phyloP scores from a whole-genome alignment of 2,797 vertebrate species.

The Manis pentadactyla region DNA sequence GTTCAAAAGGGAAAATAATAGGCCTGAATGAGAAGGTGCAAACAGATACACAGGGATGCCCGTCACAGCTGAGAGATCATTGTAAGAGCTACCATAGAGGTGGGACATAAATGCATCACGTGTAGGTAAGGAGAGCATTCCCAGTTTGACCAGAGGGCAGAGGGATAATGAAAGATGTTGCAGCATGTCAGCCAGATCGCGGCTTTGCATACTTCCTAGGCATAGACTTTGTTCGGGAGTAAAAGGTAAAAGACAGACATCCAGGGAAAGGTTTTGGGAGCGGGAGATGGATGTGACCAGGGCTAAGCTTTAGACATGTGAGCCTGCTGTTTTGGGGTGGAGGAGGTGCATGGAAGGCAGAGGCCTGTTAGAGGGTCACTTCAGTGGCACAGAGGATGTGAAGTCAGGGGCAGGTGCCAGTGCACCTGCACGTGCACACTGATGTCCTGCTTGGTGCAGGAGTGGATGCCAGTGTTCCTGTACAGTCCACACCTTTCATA shows the following conservation, averaged over 20 bases:
- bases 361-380: too few species aligned
- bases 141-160: not conserved
- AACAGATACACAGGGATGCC: too few species aligned
- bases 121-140: not conserved
- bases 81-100: rapidly evolving
- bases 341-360: too few species aligned
- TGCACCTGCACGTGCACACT: not conserved
- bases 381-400: too few species aligned
- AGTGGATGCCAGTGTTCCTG: rapidly evolving
- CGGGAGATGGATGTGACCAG: too few species aligned
- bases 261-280: not conserved
- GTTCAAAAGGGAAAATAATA: too few species aligned
- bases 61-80: too few species aligned
- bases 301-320: not conserved
- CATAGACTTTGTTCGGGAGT: not conserved
- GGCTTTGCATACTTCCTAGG: not conserved
- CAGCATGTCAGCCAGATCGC: too few species aligned
- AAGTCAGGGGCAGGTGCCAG: too few species aligned
- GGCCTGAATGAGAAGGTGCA: too few species aligned
- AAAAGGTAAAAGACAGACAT: not conserved
- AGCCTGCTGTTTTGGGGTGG: not conserved
- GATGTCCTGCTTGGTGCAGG: rapidly evolving
- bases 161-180: not conserved
- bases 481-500: not conserved
- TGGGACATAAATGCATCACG: rapidly evolving